Conservation (phyloP, 2,888 invertebrate species). For the Carpatolechia fugitivella region DNA sequence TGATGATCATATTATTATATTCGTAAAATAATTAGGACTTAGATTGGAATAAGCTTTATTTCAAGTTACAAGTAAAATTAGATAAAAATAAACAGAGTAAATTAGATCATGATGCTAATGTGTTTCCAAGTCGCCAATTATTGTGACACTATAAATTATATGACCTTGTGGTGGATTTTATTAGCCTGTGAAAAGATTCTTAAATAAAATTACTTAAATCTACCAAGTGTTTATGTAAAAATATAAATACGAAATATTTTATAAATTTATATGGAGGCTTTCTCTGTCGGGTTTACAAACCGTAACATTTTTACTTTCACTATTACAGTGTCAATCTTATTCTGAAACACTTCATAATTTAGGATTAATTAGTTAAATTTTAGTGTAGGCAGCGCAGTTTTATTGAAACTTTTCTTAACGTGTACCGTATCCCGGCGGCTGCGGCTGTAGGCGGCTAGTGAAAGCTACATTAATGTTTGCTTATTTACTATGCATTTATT, state of each 20-base stretch:
- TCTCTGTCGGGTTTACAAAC: constrained; percentile 67
- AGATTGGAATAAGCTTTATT: no score
- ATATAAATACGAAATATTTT: constrained; percentile 18
- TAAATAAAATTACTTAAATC: not conserved
- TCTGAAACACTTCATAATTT: constrained; percentile 60
- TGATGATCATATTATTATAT: no score
- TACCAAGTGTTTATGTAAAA: constrained; percentile 8
- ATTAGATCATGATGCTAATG: not conserved
- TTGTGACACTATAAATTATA: not conserved
- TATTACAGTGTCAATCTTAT: constrained; percentile 65
- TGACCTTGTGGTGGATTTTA: not conserved
- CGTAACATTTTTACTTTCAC: constrained; percentile 74
- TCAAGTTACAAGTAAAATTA: no score
- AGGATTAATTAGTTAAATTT: constrained; percentile 58
- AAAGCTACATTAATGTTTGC: constrained; percentile 51
- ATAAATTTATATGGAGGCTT: constrained; percentile 38
- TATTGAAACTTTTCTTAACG: constrained; percentile 31
- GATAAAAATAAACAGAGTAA: no score
- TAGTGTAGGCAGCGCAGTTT: constrained; percentile 30
- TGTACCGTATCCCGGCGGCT: constrained; percentile 37
- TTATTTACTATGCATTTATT: constrained; percentile 48
- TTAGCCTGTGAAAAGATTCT: not conserved
- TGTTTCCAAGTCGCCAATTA: not conserved
- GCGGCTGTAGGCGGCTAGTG: constrained; percentile 56
- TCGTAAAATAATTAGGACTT: no score